These are phyloP conservation scores for Manacus vitellinus DNA, from an alignment of 2,113 vertebrate genomes.

Conservation along the genomic window DNA sequence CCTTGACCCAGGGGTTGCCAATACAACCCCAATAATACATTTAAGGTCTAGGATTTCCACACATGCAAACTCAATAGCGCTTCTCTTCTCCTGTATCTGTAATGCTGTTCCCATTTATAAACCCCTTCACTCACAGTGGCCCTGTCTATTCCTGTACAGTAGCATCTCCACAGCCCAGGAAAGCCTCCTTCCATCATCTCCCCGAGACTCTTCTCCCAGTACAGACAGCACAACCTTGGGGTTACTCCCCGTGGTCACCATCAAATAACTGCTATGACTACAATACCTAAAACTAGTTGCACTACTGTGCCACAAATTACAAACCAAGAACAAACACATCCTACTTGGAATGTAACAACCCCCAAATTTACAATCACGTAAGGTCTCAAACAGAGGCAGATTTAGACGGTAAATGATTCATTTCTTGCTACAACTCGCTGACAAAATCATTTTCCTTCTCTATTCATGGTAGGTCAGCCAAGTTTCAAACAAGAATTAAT, in stretches of 20 bases:
- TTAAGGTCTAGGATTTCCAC: neutral
- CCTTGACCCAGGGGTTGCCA: neutral
- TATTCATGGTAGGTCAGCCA: neutral
- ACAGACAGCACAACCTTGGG: accelerated
- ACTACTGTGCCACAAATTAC: neutral
- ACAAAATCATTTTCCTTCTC: neutral
- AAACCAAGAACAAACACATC: neutral
- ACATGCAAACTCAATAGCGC: neutral
- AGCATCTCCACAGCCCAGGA: neutral
- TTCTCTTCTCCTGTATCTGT: neutral
- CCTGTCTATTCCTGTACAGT: neutral
- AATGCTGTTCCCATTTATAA: neutral
- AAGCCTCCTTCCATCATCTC: neutral
- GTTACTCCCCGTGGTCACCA: neutral
- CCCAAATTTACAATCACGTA: neutral
- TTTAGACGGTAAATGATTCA: neutral
- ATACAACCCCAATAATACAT: neutral
- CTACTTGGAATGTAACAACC: neutral
- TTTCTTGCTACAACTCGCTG: neutral
- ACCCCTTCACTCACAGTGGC: neutral
- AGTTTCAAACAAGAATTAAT: neutral
- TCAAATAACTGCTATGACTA: neutral
- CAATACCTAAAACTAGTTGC: neutral
- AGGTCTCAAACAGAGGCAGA: neutral
- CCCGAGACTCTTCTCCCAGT: neutral